Evolutionary conservation across 1,140 invertebrate genomes (phyloP), one percentile per base, ranked within the genome.

Genomic region (Prorops nasuta): DNA sequence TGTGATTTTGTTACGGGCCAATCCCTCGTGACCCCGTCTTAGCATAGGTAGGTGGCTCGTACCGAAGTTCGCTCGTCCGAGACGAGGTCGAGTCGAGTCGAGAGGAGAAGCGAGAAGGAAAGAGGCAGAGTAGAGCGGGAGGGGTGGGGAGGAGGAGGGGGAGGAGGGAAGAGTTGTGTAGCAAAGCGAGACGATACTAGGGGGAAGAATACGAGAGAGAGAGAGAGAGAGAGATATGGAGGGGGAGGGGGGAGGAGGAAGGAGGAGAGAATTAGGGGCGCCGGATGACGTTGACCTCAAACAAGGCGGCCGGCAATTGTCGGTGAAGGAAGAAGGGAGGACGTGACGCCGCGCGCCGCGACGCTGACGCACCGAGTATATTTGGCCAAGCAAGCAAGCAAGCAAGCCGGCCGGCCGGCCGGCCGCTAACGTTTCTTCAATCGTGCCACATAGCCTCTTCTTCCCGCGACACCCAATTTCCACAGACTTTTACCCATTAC

Each of bases 331-430:
- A 31, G 28, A 48, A 67, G 65, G 64, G 68, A 68, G 65, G 55
- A 66, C 61, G 66, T 66, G 67, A 71, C 67, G 69, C 67, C 61
- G 67, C 69, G 64, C 66, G 60, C 69, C 69, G 66, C 69, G 69
- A 72, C 69, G 69, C 69, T 70, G 69, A 70, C 67, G 66, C 67
- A 70, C 69, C 61, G 63, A 49, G 63, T 70, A 72, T 65, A 67
- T 62, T 62, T 62, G 59, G 59, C 59, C 31, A 44, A 6, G 4
- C 24, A 6, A 10, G 4, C 24, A n/a, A n/a, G n/a, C n/a, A n/a
- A n/a, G n/a, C n/a, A n/a, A n/a, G n/a, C n/a, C n/a, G n/a, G n/a
- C n/a, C n/a, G n/a, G n/a, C n/a, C n/a, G 49, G 53, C 34, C 4
- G 38, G 51, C 55, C 50, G 58, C 57, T 31, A n/a, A 60, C 53